Percentiles rank a stretch among this genome's conserved stretches.
phyloP scores from a whole-genome alignment of 2,113 vertebrate genomes.

The Grammomys dolichurus region DNA sequence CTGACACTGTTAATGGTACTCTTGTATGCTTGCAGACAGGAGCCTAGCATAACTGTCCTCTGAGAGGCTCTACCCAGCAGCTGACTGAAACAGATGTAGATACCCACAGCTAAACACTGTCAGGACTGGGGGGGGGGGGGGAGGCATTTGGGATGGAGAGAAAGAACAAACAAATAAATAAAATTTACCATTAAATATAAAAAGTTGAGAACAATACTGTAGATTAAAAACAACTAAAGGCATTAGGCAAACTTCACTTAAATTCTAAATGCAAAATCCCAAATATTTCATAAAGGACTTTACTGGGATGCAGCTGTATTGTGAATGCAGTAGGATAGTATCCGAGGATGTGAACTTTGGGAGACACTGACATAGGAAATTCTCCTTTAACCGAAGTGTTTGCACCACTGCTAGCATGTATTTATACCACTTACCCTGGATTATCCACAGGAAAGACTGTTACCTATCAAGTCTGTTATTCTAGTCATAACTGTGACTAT shows the following conservation, averaged over 20 bases:
- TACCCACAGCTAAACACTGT: too few species aligned
- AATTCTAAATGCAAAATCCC: not conserved
- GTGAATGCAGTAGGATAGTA: not conserved
- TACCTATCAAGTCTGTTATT: constrained; percentile 13
- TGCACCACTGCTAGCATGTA: not conserved
- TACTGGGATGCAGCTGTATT: not conserved
- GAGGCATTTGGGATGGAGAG: too few species aligned
- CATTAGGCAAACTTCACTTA: not conserved
- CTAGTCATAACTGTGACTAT: not conserved
- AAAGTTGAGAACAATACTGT: not conserved
- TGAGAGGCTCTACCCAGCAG: too few species aligned
- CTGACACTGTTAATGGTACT: too few species aligned
- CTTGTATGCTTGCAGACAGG: too few species aligned
- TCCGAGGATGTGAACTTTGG: constrained; percentile 23
- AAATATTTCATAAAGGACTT: not conserved
- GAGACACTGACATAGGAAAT: not conserved
- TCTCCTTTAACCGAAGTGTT: not conserved
- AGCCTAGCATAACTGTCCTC: too few species aligned
- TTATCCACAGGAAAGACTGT: constrained; percentile 29
- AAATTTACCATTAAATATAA: constrained; percentile 6
- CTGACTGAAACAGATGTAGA: too few species aligned
- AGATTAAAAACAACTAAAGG: constrained; percentile 4
- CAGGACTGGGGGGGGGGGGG: too few species aligned
- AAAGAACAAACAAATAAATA: not conserved
- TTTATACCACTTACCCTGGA: constrained; percentile 22